A percentile compares a stretch with the other conserved stretches of the same genome.
Conservation (phyloP, 2,113 vertebrate genomes). For the Hylia prasina region DNA sequence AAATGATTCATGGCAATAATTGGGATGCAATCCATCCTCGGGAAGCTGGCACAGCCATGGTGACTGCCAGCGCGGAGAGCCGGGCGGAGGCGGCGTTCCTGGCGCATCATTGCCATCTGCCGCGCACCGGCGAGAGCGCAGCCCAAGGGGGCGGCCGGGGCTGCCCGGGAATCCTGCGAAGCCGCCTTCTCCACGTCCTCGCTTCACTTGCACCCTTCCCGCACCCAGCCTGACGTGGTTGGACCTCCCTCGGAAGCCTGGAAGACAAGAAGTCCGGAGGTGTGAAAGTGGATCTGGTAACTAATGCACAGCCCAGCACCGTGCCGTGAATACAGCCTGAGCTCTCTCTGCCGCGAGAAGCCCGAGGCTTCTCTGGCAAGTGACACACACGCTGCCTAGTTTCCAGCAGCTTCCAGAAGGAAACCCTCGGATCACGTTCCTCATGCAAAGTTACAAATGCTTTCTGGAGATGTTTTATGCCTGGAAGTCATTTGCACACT, state of each 20-base stretch:
- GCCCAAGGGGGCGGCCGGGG: background rate
- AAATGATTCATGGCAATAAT: background rate
- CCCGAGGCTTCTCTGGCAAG: background rate
- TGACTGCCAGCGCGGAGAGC: background rate
- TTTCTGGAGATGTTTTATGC: background rate
- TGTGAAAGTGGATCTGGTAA: no score
- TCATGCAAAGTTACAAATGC: background rate
- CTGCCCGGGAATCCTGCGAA: background rate
- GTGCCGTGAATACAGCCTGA: fast-evolving
- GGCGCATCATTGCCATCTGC: constrained; percentile 29
- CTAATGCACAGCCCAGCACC: no score
- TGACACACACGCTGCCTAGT: fast-evolving
- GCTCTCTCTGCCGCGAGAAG: fast-evolving
- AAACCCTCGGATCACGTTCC: background rate
- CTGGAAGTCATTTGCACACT: background rate
- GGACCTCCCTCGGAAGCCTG: background rate
- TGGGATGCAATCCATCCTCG: background rate
- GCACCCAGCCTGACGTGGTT: background rate
- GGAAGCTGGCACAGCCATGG: background rate
- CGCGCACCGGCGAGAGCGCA: background rate
- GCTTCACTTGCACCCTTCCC: background rate
- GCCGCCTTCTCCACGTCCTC: background rate
- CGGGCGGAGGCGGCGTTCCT: background rate
- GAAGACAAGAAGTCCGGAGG: background rate
- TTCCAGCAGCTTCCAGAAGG: background rate